A percentile compares a stretch with the other conserved stretches of the same genome.
These are phyloP conservation scores for Bicyclus anynana DNA, from an alignment of 1,140 invertebrate genomes.

Conservation along the genomic window DNA sequence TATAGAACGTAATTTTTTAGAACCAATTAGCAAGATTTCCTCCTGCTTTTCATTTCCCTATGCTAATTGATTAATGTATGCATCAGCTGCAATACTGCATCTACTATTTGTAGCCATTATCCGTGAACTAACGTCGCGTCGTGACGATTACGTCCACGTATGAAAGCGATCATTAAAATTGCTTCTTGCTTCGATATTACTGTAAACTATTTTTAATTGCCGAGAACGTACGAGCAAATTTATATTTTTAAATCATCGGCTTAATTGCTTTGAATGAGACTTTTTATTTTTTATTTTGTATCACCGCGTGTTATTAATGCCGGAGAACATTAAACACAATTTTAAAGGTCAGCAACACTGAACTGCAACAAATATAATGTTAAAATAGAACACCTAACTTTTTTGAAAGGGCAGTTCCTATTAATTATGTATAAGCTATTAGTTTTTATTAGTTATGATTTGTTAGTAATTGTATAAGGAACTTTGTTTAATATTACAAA, in stretches of 20 bases:
- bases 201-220: slow-evolving; percentile 5
- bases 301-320: no score
- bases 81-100: slow-evolving; percentile 18
- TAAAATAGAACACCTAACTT: no score
- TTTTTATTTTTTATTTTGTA: no score
- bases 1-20: slow-evolving; percentile 1
- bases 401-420: no score
- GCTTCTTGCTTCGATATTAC: slow-evolving; percentile 13
- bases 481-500: no score
- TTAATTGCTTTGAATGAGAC: no score
- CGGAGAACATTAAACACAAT: no score
- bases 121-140: slow-evolving; percentile 21
- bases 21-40: slow-evolving; percentile 18
- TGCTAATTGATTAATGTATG: slow-evolving; percentile 17
- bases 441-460: no score
- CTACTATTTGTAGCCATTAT: slow-evolving; percentile 23
- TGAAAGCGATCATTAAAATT: slow-evolving; percentile 29
- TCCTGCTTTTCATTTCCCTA: slow-evolving; percentile 18
- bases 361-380: no score
- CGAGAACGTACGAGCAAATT: neutral
- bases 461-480: no score
- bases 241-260: neutral
- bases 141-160: slow-evolving; percentile 20
- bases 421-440: no score
- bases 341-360: no score